phyloP scores from a whole-genome alignment of 2,888 invertebrate species.

The Crioceris asparagi region DNA sequence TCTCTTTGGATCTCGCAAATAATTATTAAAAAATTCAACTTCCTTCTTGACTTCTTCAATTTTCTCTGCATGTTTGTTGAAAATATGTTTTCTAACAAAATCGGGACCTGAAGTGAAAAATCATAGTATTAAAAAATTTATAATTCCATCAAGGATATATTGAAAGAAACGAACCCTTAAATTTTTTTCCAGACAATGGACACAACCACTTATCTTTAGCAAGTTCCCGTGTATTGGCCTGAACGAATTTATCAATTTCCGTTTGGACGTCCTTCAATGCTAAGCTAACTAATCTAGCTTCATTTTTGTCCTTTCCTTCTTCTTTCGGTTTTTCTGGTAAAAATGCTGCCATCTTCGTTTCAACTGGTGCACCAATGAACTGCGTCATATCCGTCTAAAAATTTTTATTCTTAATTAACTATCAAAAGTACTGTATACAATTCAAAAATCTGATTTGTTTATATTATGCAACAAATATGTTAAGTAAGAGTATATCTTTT shows the following conservation, averaged over 20 bases:
- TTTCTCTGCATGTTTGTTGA: conserved; percentile 94
- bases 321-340: conserved; percentile 66
- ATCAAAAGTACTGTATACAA: too few relatives aligned
- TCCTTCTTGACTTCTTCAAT: conserved; percentile 95
- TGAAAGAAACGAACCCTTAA: conserved; percentile 51
- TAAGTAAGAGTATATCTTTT: too few relatives aligned
- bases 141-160: neutral
- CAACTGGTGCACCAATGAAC: conserved; percentile 71
- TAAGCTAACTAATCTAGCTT: conserved; percentile 32
- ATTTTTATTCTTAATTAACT: too few relatives aligned
- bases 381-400: conserved; percentile 54
- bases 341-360: conserved; percentile 84
- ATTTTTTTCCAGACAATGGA: conserved; percentile 96
- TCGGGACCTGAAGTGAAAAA: conserved; percentile 59
- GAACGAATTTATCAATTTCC: conserved; percentile 90
- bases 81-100: conserved; percentile 96
- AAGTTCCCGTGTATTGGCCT: conserved; percentile 91
- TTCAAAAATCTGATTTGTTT: too few relatives aligned
- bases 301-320: conserved; percentile 50
- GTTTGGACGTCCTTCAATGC: conserved; percentile 44
- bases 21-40: conserved; percentile 96
- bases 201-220: conserved; percentile 99
- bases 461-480: too few relatives aligned
- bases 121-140: neutral
- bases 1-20: conserved; percentile 84